Base-by-base conservation (phyloP, 2,113 vertebrate species). In the Psittacula cyanocephala region DNA sequence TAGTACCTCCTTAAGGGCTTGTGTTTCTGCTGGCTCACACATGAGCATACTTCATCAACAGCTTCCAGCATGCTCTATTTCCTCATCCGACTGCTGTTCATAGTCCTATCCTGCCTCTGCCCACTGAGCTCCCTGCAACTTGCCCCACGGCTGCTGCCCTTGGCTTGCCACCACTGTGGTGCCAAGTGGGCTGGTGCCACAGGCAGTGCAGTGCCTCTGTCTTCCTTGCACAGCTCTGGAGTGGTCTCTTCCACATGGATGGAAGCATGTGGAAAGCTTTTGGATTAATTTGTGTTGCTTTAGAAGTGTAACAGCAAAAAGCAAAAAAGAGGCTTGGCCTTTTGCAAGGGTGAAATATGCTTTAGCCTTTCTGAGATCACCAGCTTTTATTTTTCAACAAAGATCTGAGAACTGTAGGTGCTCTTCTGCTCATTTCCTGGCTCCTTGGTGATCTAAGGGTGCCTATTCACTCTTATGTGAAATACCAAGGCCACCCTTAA, bases 111-210 rank as follows among this genome's bases (percentile, higher is more conserved):
- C 37, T 12, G 25, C 23, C 44, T 60, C 44, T 9, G 39, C 11
- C 33, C 1, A 1, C 28, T 28, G 43, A 13, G 33, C 57, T 59
- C 33, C 57, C 22, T 59, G 33, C 57, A 35, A n/a, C 33, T 35
- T 35, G 22, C 57, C 57, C 33, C 20, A 35, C 3, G 9, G 37
- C 46, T 8, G 22, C 28, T 23, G 23, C 39, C 27, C 46, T 70
- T 37, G 52, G 33, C 19, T 59, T 39, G 39, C 27, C 33, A 1
- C 3, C 2, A 0, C 17, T 8, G 6, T 2, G 1, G 31, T 4
- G 4, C 33, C 64, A 22, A 22, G 55, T 2, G 23, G 17, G 28
- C 33, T 16, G 25, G 71, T 41, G 71, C n/a, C 3, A 20, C 44
- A 37, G 49, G 60, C 25, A 33, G 70, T 4, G 12, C 28, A 7